Evolutionary conservation across 2,888 invertebrate species (phyloP).

Genomic region (Trichopria drosophilae): DNA sequence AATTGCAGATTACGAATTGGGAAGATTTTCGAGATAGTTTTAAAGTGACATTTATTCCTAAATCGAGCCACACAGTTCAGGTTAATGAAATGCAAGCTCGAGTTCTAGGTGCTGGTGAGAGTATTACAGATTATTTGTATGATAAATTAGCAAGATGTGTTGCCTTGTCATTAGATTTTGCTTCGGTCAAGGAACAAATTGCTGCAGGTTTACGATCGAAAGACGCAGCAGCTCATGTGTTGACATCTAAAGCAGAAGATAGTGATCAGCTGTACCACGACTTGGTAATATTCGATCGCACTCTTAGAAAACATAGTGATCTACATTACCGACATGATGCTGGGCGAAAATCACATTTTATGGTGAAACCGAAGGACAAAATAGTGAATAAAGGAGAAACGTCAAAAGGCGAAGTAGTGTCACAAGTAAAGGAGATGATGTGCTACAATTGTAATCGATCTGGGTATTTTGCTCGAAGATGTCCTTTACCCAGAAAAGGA

Average conservation of each 20-base stretch:
- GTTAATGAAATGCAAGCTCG: constrained; percentile 26
- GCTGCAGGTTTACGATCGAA: constrained; percentile 17
- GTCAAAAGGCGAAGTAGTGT: neutral
- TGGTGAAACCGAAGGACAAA: too few relatives aligned
- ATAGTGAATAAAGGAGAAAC: too few relatives aligned
- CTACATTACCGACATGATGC: too few relatives aligned
- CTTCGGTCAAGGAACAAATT: constrained; percentile 21
- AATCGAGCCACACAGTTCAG: constrained; percentile 11
- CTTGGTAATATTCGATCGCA: too few relatives aligned
- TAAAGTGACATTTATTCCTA: constrained; percentile 17
- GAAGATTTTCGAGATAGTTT: constrained; percentile 16
- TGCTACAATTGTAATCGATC: neutral
- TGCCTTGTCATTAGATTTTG: constrained; percentile 14
- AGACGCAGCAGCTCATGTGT: constrained; percentile 18
- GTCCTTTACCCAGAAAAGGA: neutral
- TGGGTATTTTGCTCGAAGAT: neutral
- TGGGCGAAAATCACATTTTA: too few relatives aligned
- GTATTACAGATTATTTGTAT: constrained; percentile 22
- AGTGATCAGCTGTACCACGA: neutral
- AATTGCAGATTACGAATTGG: constrained; percentile 25
- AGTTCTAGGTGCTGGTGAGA: constrained; percentile 14
- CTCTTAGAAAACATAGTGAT: neutral
- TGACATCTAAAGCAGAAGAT: too few relatives aligned
- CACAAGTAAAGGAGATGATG: neutral
- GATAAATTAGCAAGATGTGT: constrained; percentile 26